Conservation (phyloP, 2,888 invertebrate genomes). For the Palloptera scutellata region DNA sequence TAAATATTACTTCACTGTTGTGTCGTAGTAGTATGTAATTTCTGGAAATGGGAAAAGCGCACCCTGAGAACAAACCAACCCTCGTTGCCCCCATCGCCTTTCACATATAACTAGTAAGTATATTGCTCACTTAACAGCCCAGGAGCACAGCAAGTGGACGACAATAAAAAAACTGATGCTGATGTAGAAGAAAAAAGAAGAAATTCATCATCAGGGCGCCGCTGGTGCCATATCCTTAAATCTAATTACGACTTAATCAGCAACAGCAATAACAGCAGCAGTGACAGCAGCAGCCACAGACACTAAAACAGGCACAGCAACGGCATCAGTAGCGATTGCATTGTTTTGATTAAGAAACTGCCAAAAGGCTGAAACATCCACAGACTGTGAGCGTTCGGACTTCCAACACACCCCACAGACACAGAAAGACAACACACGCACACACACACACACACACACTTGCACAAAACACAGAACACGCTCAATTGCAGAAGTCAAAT, state of each 20-base stretch:
- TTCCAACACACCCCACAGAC: not conserved
- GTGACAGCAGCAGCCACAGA: not conserved
- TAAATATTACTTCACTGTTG: slow-evolving; percentile 19
- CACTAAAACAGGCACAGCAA: not conserved
- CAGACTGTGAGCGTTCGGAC: too few species aligned
- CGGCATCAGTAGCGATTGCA: not conserved
- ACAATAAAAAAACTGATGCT: slow-evolving; percentile 33
- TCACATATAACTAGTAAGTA: slow-evolving; percentile 28
- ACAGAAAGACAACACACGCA: slow-evolving; percentile 18
- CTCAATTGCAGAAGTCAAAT: slow-evolving; percentile 60
- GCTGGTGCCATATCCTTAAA: slow-evolving; percentile 64
- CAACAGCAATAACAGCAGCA: slow-evolving; percentile 27
- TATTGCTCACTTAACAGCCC: slow-evolving; percentile 53
- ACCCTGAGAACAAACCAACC: not conserved
- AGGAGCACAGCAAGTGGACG: not conserved
- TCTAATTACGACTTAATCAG: slow-evolving; percentile 65
- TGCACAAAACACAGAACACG: slow-evolving; percentile 35
- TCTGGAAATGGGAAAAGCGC: slow-evolving; percentile 26
- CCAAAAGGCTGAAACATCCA: too few species aligned
- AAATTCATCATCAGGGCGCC: slow-evolving; percentile 57
- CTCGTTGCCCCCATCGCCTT: not conserved
- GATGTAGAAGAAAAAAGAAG: slow-evolving; percentile 37
- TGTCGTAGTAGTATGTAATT: slow-evolving; percentile 39
- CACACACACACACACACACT: not conserved
- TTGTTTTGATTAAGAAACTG: too few species aligned